Conservation (phyloP, 1,140 invertebrate species). For the Mya arenaria region DNA sequence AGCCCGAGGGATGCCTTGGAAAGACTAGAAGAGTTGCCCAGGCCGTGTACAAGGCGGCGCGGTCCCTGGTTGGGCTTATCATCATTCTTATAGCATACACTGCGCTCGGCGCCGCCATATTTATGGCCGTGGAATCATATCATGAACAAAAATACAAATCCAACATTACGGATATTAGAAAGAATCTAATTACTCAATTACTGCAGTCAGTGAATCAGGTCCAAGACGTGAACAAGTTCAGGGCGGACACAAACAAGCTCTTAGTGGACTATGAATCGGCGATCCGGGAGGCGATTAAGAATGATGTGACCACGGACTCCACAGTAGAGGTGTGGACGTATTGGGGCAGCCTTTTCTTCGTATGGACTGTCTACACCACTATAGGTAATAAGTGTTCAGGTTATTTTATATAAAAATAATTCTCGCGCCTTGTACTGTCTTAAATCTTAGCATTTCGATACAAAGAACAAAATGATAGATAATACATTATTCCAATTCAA, state of each 20-base stretch:
- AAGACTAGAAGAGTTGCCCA: not conserved
- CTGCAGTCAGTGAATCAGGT: not conserved
- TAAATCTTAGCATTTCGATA: no score
- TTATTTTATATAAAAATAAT: no score
- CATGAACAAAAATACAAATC: conserved; percentile 37
- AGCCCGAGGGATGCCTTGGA: not conserved
- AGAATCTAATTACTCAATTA: not conserved
- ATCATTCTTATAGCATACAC: conserved; percentile 19
- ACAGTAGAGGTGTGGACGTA: conserved; percentile 77
- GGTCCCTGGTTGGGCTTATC: conserved; percentile 13
- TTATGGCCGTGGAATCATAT: conserved; percentile 24
- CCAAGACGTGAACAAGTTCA: not conserved
- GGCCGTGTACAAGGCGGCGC: conserved; percentile 16
- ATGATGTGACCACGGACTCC: conserved; percentile 13
- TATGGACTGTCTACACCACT: conserved; percentile 59
- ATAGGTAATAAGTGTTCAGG: conserved; percentile 63
- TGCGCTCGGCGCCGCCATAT: conserved; percentile 4
- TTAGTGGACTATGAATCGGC: conserved; percentile 12
- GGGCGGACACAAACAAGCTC: not conserved
- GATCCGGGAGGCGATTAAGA: not conserved
- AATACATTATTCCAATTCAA: no score
- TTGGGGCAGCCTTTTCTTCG: conserved; percentile 57
- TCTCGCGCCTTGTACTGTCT: no score
- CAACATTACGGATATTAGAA: conserved; percentile 8
- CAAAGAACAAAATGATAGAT: no score